Percentiles rank a stretch among this genome's conserved stretches.
Conservation (phyloP, 2,113 vertebrate genomes). For the Centropristis striata region DNA sequence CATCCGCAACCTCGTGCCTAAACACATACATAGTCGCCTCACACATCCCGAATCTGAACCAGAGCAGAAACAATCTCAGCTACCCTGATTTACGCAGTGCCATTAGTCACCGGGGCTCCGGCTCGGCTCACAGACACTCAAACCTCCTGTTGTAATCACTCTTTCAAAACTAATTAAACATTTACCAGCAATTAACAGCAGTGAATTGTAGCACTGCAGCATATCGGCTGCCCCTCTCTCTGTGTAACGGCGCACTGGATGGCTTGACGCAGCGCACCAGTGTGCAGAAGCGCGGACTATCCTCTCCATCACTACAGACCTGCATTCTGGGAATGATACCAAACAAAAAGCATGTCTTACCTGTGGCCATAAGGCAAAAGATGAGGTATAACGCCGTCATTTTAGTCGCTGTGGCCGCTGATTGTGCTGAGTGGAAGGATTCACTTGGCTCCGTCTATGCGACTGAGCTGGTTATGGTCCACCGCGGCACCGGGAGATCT, state of each 20-base stretch:
- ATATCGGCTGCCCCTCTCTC: constrained; percentile 35
- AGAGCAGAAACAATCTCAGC: constrained; percentile 17
- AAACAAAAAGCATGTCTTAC: constrained; percentile 72
- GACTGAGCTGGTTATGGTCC: constrained; percentile 68
- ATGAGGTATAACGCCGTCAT: constrained; percentile 81
- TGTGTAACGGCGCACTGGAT: constrained; percentile 47
- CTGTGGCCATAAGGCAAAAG: constrained; percentile 84
- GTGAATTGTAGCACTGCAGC: constrained; percentile 74
- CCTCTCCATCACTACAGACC: constrained; percentile 26
- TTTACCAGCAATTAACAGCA: constrained; percentile 48
- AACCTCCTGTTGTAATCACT: constrained; percentile 33
- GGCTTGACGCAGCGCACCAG: constrained; percentile 79
- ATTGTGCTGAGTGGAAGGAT: constrained; percentile 50
- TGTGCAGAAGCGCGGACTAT: constrained; percentile 58
- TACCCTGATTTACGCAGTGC: constrained; percentile 35
- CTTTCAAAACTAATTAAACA: constrained; percentile 60
- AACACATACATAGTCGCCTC: constrained; percentile 12
- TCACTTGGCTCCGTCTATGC: constrained; percentile 55
- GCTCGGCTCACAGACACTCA: neutral
- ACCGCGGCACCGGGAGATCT: constrained; percentile 60
- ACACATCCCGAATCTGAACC: constrained; percentile 10
- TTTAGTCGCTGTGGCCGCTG: constrained; percentile 43
- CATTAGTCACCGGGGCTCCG: neutral
- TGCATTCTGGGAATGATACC: neutral
- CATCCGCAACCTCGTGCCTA: neutral